Conservation (phyloP, 2,888 invertebrate species). For the Clivina fossor region DNA sequence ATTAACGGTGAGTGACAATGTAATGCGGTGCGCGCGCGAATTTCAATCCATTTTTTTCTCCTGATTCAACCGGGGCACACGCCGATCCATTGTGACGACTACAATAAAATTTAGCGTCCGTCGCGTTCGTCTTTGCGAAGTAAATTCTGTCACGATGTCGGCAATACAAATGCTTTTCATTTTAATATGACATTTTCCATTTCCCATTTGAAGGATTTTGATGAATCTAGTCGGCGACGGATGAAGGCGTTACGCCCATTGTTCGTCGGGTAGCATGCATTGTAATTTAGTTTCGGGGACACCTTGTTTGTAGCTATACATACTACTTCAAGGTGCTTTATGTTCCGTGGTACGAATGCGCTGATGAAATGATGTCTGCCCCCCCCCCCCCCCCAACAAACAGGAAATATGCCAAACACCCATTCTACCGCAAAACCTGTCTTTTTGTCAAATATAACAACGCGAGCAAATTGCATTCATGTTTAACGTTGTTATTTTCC, state of each 20-base stretch:
- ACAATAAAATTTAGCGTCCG: slow-evolving; percentile 32
- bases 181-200: slow-evolving; percentile 48
- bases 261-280: slow-evolving; percentile 22
- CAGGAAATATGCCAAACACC: too few relatives aligned
- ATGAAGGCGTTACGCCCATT: slow-evolving; percentile 13
- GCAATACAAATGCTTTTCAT: slow-evolving; percentile 47
- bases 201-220: slow-evolving; percentile 40
- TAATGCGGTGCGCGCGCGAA: slow-evolving; percentile 32
- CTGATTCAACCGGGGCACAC: slow-evolving; percentile 24
- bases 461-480: too few relatives aligned
- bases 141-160: slow-evolving; percentile 22
- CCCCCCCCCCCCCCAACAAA: too few relatives aligned
- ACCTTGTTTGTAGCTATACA: slow-evolving; percentile 1
- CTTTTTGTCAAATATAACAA: slow-evolving; percentile 2
- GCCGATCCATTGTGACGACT: slow-evolving; percentile 30
- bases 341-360: too few relatives aligned
- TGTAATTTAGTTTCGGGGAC: slow-evolving; percentile 26
- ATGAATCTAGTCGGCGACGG: slow-evolving; percentile 29
- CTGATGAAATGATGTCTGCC: too few relatives aligned
- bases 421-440: too few relatives aligned
- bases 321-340: neutral
- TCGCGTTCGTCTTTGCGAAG: neutral
- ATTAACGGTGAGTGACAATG: slow-evolving; percentile 31
- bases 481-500: too few relatives aligned
- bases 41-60: slow-evolving; percentile 31